A percentile compares a stretch with the other conserved stretches of the same genome.
phyloP scores from a whole-genome alignment of 2,888 invertebrate genomes.

The Lutraria lutraria region DNA sequence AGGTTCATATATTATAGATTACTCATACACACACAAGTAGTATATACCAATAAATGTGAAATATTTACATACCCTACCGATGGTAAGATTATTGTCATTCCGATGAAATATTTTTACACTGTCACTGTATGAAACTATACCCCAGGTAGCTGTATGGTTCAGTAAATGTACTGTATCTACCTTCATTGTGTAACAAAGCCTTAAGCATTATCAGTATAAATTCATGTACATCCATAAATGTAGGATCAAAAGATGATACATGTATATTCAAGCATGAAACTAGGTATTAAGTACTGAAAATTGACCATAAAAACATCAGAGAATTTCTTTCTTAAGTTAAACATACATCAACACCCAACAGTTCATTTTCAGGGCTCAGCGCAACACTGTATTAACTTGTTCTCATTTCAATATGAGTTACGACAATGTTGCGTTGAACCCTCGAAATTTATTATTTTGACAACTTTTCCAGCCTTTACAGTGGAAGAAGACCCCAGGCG shows the following conservation, averaged over 20 bases:
- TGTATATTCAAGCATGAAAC: conserved; percentile 1
- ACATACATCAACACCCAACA: no score
- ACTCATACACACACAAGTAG: conserved; percentile 12
- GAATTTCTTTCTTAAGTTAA: neutral
- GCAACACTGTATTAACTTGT: no score
- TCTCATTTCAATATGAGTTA: no score
- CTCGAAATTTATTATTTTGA: no score
- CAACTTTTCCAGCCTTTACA: no score
- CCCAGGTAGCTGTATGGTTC: neutral
- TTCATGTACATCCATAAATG: neutral
- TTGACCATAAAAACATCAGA: neutral
- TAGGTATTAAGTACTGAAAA: neutral
- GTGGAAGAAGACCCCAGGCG: no score
- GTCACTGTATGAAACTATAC: conserved; percentile 9
- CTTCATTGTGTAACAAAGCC: conserved; percentile 12
- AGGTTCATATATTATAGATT: neutral
- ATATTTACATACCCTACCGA: conserved; percentile 7
- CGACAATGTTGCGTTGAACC: no score
- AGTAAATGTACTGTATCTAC: neutral
- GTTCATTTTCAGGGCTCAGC: no score
- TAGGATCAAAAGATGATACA: neutral
- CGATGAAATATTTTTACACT: conserved; percentile 19
- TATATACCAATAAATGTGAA: conserved; percentile 18
- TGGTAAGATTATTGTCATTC: conserved; percentile 8
- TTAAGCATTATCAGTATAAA: neutral